Conservation (phyloP, 2,888 invertebrate genomes). For the Drosophila paracracens region DNA sequence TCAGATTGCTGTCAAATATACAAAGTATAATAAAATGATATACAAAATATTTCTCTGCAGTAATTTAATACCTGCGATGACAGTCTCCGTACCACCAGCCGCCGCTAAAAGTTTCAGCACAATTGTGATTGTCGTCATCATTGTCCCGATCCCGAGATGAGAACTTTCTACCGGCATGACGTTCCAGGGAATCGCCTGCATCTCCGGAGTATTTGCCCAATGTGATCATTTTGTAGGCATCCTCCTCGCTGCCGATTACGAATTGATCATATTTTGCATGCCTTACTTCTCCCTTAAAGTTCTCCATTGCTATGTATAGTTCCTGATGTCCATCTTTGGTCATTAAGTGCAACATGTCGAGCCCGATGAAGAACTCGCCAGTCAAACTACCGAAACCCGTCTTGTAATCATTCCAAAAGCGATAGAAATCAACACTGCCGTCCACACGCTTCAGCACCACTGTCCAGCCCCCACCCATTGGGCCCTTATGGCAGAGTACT, state of each 20-base stretch:
- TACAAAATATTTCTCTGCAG: not conserved
- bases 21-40: not conserved
- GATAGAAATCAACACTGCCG: slow-evolving; percentile 35
- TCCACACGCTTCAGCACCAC: not conserved
- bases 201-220: not conserved
- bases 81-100: not conserved
- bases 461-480: not conserved
- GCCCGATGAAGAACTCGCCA: not conserved
- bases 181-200: not conserved
- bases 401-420: not conserved
- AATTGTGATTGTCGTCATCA: too few relatives aligned
- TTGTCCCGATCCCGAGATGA: not conserved
- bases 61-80: not conserved
- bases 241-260: not conserved
- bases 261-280: not conserved
- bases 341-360: not conserved
- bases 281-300: rapidly evolving
- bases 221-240: not conserved
- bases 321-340: not conserved
- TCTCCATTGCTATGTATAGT: not conserved
- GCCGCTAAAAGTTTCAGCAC: rapidly evolving
- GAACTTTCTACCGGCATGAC: not conserved
- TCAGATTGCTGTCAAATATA: not conserved
- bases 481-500: not conserved
- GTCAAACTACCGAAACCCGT: not conserved